Evolutionary conservation across 35 echinoderm and acorn worm genomes (phyloP).

Genomic region (Strongylocentrotus purpuratus): DNA sequence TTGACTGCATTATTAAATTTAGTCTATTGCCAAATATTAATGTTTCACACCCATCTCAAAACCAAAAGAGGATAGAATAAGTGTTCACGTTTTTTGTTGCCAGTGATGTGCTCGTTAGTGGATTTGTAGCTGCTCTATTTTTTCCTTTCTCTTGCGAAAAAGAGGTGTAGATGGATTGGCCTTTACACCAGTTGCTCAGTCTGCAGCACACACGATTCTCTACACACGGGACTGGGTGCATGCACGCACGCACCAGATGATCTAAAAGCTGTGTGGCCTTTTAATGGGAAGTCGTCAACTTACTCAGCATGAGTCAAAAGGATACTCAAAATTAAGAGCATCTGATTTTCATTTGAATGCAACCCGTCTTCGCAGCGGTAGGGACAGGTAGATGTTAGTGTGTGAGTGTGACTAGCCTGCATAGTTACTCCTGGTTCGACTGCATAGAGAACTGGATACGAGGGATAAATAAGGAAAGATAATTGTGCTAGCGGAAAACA

Average conservation of each 20-base stretch:
- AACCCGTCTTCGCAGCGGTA: background rate
- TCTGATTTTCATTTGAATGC: conserved; percentile 45
- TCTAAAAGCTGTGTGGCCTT: background rate
- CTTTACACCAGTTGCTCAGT: background rate
- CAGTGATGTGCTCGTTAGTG: too few species aligned
- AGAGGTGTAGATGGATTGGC: background rate
- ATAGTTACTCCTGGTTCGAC: background rate
- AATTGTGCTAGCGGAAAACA: background rate
- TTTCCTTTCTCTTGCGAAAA: too few species aligned
- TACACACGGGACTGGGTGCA: background rate
- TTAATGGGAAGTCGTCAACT: conserved; percentile 37
- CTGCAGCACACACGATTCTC: background rate
- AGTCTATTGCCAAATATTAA: too few species aligned
- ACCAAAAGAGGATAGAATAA: too few species aligned
- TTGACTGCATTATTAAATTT: too few species aligned
- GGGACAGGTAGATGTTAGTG: background rate
- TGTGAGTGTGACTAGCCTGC: background rate
- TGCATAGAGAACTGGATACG: background rate
- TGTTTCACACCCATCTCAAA: too few species aligned
- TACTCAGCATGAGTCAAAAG: conserved; percentile 47
- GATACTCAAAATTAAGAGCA: conserved; percentile 47
- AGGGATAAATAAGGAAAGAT: background rate
- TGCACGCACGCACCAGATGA: background rate
- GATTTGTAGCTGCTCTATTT: too few species aligned
- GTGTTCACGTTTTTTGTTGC: too few species aligned